Evolutionary conservation across 1,140 invertebrate species (phyloP), one percentile per base, ranked within the genome.

Genomic region (Meloidogyne hapla): DNA sequence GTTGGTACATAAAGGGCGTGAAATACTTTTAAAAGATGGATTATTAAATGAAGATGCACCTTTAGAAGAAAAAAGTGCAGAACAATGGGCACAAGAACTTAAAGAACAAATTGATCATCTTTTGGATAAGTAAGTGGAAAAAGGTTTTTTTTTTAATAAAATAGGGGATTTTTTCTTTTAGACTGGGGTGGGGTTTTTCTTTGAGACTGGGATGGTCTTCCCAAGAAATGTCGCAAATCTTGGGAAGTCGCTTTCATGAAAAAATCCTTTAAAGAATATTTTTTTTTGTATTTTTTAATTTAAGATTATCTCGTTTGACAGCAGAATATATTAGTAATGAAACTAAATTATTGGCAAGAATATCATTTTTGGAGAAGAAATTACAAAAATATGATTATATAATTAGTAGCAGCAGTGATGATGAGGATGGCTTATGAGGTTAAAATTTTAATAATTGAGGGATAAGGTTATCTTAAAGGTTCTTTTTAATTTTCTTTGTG

Each of bases 21-120:
- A 95, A 87, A 90, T 97, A 77, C 88, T 97, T n/a, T 89, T 92
- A 76, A 97, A 96, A 89, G 95, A 97, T 87, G 93, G 93, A 10
- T 90, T 97, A 23, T 88, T 97, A 23, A 94, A 97, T 87, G 94
- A 94, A 88, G 91, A 92, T 67, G 90, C 92, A 0, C 82, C 83
- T 25, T 62, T 45, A 74, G 87, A 89, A 89, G 42, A 89, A 91
- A 74, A 89, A 89, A 80, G 79, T 90, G 21, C 88, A 89, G 26
- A 81, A 88, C 42, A 56, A n/a, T 56, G 48, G 48, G 6, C 18
- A 6, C 6, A n/a, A 4, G 18, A 56, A 56, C 81, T 91, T n/a
- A 90, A 88, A 83, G 78, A 88, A 75, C 81, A 81, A 4, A 88
- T 94, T 64, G 92, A 92, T 83, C 91, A 90, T 75, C 88, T 93